Conservation (phyloP, 1,140 invertebrate species). For the Chymomyza costata region DNA sequence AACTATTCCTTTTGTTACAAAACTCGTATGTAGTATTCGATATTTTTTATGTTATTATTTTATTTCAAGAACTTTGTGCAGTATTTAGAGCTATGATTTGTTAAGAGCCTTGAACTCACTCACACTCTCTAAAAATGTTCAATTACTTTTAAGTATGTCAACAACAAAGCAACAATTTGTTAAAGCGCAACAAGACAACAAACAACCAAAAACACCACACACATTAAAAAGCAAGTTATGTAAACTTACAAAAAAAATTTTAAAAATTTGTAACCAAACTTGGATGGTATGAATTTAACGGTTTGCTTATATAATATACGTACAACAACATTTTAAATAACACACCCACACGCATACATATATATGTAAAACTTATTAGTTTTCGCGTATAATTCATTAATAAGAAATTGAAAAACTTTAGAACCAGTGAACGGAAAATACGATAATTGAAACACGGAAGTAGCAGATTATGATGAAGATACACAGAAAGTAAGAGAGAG, state of each 20-base stretch:
- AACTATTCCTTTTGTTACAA: too few relatives aligned
- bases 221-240: slow-evolving; percentile 14
- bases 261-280: slow-evolving; percentile 50
- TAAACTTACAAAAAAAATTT: slow-evolving; percentile 21
- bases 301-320: slow-evolving; percentile 63
- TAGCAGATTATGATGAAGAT: slow-evolving; percentile 4
- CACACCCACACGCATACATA: slow-evolving; percentile 1
- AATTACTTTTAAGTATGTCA: slow-evolving; percentile 18
- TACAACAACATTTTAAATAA: slow-evolving; percentile 21
- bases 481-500: slow-evolving; percentile 29
- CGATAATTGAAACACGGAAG: slow-evolving; percentile 11
- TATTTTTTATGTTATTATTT: too few relatives aligned
- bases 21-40: too few relatives aligned
- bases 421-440: slow-evolving; percentile 20
- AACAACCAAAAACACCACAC: neutral
- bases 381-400: slow-evolving; percentile 37
- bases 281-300: slow-evolving; percentile 65
- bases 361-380: slow-evolving; percentile 15
- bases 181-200: neutral
- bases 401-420: slow-evolving; percentile 39
- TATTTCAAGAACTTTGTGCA: too few relatives aligned
- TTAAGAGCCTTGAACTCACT: slow-evolving; percentile 32
- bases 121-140: slow-evolving; percentile 2
- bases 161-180: slow-evolving; percentile 20
- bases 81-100: slow-evolving; percentile 26